phyloP scores from a whole-genome alignment of 2,888 invertebrate genomes.

The Antitype chi region DNA sequence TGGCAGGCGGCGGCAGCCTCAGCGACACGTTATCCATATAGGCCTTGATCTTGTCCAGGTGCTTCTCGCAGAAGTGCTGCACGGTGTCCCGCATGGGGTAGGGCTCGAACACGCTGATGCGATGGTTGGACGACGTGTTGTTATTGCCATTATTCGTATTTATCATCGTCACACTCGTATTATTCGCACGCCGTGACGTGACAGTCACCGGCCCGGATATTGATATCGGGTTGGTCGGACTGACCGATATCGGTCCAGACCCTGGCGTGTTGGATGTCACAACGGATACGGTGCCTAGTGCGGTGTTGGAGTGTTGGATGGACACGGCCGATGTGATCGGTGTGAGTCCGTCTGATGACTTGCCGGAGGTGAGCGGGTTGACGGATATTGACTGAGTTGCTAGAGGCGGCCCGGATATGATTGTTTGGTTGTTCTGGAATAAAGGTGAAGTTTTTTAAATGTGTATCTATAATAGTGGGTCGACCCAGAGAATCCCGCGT shows the following conservation, averaged over 20 bases:
- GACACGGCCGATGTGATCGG: constrained; percentile 80
- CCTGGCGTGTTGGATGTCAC: constrained; percentile 62
- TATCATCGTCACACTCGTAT: constrained; percentile 95
- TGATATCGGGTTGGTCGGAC: constrained; percentile 73
- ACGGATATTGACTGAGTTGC: constrained; percentile 84
- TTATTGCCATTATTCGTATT: constrained; percentile 79
- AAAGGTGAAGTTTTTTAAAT: background rate
- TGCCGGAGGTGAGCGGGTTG: constrained; percentile 81
- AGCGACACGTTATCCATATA: constrained; percentile 97
- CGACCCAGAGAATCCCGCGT: too few relatives aligned
- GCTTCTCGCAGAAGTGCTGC: constrained; percentile 99
- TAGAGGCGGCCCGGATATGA: constrained; percentile 77
- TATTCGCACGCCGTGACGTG: constrained; percentile 89
- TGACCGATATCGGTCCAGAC: constrained; percentile 64
- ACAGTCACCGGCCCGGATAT: constrained; percentile 92
- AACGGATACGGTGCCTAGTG: constrained; percentile 82
- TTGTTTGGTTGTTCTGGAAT: constrained; percentile 79
- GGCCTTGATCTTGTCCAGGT: constrained; percentile 96
- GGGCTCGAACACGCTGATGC: constrained; percentile 97
- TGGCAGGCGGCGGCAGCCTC: constrained; percentile 96
- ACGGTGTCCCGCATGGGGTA: constrained; percentile 98
- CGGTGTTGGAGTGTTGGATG: constrained; percentile 84
- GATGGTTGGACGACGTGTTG: constrained; percentile 79
- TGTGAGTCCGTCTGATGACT: constrained; percentile 82
- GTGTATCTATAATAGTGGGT: too few relatives aligned